phyloP scores from a whole-genome alignment of 1,140 invertebrate genomes.

The Formica exsecta region DNA sequence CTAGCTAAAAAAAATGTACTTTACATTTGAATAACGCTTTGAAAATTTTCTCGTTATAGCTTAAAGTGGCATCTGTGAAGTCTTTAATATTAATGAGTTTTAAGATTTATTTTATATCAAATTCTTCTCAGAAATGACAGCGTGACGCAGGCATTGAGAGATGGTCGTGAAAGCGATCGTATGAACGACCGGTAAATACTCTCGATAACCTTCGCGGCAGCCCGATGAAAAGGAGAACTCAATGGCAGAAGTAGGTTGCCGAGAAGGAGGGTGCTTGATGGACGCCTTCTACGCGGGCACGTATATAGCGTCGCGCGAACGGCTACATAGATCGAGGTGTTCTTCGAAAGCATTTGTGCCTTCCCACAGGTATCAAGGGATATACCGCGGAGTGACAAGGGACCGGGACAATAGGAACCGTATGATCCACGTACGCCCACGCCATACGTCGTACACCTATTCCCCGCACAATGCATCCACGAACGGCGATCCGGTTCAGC shows the following conservation, averaged over 20 bases:
- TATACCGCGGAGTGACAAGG: constrained; percentile 76
- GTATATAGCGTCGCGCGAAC: constrained; percentile 27
- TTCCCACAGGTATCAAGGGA: constrained; percentile 79
- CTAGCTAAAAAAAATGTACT: neutral
- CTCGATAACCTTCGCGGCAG: neutral
- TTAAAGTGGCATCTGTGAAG: neutral
- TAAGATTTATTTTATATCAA: too few species aligned
- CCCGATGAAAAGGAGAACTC: constrained; percentile 16
- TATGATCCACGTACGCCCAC: constrained; percentile 60
- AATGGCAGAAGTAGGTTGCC: constrained; percentile 36
- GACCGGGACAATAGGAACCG: constrained; percentile 73
- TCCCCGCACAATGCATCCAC: constrained; percentile 57
- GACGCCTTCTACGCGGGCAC: constrained; percentile 63
- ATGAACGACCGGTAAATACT: neutral
- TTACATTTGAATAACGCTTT: neutral
- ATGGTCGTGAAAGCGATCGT: neutral
- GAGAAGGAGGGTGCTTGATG: constrained; percentile 64
- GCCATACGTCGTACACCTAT: constrained; percentile 44
- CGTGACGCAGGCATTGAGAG: neutral
- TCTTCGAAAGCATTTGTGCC: constrained; percentile 75
- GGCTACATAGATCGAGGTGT: constrained; percentile 62
- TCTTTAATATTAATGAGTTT: neutral
- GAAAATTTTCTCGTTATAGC: neutral
- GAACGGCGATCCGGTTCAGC: constrained; percentile 53
- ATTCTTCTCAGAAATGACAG: neutral